Conservation (phyloP, 2,888 invertebrate genomes). For the Melanotus villosus region DNA sequence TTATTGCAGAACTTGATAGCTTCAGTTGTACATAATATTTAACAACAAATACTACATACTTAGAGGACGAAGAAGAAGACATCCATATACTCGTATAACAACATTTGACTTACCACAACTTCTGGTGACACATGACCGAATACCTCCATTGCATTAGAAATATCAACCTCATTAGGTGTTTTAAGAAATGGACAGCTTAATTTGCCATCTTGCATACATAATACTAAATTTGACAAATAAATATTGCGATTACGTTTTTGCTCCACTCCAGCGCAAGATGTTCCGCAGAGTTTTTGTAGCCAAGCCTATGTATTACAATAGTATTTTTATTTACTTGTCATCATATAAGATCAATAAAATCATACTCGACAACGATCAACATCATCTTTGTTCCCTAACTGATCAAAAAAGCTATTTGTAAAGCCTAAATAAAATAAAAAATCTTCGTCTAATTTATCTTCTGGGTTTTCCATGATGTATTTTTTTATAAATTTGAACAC, state of each 20-base stretch:
- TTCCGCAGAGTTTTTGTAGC: slow-evolving; percentile 67
- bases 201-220: slow-evolving; percentile 66
- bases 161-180: slow-evolving; percentile 63
- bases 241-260: slow-evolving; percentile 68
- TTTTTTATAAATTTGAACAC: no score
- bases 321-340: slow-evolving; percentile 4
- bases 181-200: slow-evolving; percentile 64
- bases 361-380: slow-evolving; percentile 56
- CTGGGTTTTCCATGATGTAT: slow-evolving; percentile 57
- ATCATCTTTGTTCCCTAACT: slow-evolving; percentile 55
- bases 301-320: slow-evolving; percentile 58
- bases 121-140: slow-evolving; percentile 57
- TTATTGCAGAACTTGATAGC: background rate
- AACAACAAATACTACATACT: no score
- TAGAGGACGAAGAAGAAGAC: no score
- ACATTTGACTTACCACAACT: slow-evolving; percentile 25
- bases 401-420: slow-evolving; percentile 59
- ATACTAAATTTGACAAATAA: slow-evolving; percentile 66
- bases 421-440: slow-evolving; percentile 68
- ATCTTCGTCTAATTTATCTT: slow-evolving; percentile 67
- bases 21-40: no score
- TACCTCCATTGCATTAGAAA: slow-evolving; percentile 62
- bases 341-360: background rate
- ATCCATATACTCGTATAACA: no score
- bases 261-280: slow-evolving; percentile 60